These are phyloP conservation scores for Sebastes oblongus DNA, from an alignment of 2,797 vertebrate species.

Conservation along the genomic window DNA sequence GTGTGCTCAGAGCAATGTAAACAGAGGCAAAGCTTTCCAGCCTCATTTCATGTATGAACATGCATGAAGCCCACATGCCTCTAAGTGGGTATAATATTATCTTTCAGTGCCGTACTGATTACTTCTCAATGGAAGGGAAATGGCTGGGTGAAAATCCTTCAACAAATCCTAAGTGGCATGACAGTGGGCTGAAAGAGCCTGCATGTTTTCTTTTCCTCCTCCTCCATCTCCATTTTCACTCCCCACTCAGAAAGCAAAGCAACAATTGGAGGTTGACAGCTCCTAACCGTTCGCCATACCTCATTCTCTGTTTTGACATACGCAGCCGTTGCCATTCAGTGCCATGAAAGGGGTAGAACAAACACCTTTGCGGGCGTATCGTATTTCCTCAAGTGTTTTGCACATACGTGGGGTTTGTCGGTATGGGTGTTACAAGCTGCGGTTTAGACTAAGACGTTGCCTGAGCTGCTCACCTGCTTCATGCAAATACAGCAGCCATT, in stretches of 20 bases:
- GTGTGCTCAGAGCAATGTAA: slow-evolving; percentile 62
- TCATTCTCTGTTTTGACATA: slow-evolving; percentile 78
- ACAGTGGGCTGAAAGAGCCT: slow-evolving; percentile 80
- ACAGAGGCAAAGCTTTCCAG: slow-evolving; percentile 59
- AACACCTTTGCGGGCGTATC: slow-evolving; percentile 66
- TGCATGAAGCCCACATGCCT: slow-evolving; percentile 72
- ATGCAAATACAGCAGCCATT: slow-evolving; percentile 38
- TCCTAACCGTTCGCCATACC: slow-evolving; percentile 65
- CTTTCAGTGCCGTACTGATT: slow-evolving; percentile 79
- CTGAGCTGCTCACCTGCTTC: slow-evolving; percentile 43
- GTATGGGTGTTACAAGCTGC: slow-evolving; percentile 15
- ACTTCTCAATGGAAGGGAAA: slow-evolving; percentile 78
- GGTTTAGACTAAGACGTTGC: slow-evolving; percentile 21
- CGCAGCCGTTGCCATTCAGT: slow-evolving; percentile 64
- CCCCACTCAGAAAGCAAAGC: slow-evolving; percentile 64
- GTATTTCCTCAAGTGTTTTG: slow-evolving; percentile 63
- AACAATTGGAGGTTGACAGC: slow-evolving; percentile 78
- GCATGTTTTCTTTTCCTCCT: slow-evolving; percentile 75
- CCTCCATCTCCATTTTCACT: slow-evolving; percentile 71
- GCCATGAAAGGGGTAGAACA: slow-evolving; percentile 57
- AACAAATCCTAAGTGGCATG: slow-evolving; percentile 82
- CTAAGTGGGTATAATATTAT: slow-evolving; percentile 82
- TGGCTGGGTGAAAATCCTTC: slow-evolving; percentile 81
- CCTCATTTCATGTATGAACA: slow-evolving; percentile 75
- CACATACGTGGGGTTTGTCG: slow-evolving; percentile 17